Percentiles rank a stretch among this genome's conserved stretches.
Conservation (phyloP, 2,888 invertebrate genomes). For the Hedya salicella region DNA sequence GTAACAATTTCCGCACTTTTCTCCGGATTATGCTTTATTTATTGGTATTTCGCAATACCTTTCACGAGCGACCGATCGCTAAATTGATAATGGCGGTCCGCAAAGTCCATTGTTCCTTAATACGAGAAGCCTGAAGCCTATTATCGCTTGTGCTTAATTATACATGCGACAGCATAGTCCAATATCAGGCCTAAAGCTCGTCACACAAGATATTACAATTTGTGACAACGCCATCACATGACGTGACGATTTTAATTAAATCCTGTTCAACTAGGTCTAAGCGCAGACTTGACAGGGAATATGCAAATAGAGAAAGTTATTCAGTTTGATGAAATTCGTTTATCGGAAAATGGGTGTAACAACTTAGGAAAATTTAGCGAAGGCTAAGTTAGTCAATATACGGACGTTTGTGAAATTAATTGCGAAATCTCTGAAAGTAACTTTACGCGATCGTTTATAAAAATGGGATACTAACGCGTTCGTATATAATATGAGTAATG, state of each 20-base stretch:
- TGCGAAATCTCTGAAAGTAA: background rate
- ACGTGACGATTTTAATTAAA: constrained; percentile 42
- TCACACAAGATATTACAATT: constrained; percentile 40
- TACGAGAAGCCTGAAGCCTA: constrained; percentile 4
- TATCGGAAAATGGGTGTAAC: constrained; percentile 35
- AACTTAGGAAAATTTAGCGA: constrained; percentile 8
- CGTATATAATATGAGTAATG: too few relatives aligned
- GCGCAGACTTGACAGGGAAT: constrained; percentile 25
- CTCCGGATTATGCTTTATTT: too few relatives aligned
- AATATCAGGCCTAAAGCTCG: constrained; percentile 9
- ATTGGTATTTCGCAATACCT: too few relatives aligned
- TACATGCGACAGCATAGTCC: constrained; percentile 6
- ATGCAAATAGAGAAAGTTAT: constrained; percentile 34
- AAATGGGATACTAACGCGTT: too few relatives aligned
- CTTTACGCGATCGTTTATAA: too few relatives aligned
- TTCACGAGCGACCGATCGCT: constrained; percentile 8
- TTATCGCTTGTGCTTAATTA: constrained; percentile 30
- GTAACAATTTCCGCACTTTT: too few relatives aligned
- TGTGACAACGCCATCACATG: constrained; percentile 34
- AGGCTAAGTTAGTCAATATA: constrained; percentile 1
- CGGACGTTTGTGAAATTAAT: constrained; percentile 5
- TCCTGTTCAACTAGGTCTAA: constrained; percentile 33
- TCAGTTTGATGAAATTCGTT: constrained; percentile 20
- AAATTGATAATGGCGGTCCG: constrained; percentile 13
- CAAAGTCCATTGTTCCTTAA: constrained; percentile 20